Conservation (phyloP, 2,113 vertebrate species). For the Phylloscopus whistleri region DNA sequence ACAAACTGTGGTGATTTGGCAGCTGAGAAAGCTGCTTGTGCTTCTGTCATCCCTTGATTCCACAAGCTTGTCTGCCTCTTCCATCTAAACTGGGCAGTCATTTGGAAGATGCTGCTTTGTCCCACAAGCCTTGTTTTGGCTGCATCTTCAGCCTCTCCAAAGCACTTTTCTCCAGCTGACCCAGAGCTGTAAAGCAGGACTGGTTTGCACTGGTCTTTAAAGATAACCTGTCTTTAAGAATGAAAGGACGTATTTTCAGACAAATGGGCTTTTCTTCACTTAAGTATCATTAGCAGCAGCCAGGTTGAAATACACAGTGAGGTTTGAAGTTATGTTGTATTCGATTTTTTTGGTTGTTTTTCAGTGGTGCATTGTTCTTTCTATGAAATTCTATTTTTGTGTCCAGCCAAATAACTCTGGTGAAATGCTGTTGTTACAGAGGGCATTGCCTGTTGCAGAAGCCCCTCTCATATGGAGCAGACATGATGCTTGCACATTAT, state of each 20-base stretch:
- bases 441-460: not conserved
- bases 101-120: not conserved
- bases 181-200: not conserved
- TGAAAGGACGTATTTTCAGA: not conserved
- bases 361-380: not conserved
- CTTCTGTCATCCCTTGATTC: not conserved
- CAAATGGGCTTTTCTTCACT: not conserved
- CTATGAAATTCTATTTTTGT: not conserved
- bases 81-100: not conserved
- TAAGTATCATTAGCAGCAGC: not conserved
- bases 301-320: not conserved
- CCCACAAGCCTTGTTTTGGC: not conserved
- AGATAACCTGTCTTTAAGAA: not conserved
- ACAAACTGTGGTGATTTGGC: not conserved
- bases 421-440: not conserved
- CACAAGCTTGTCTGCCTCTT: not conserved
- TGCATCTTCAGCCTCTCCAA: not conserved
- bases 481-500: accelerated
- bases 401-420: not conserved
- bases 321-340: not conserved
- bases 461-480: not conserved
- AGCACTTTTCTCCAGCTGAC: not conserved
- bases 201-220: not conserved
- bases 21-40: not conserved
- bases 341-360: not conserved